A percentile compares a stretch with the other conserved stretches of the same genome.
These are phyloP conservation scores for Physocephala rufipes DNA, from an alignment of 2,888 invertebrate species.

Conservation along the genomic window DNA sequence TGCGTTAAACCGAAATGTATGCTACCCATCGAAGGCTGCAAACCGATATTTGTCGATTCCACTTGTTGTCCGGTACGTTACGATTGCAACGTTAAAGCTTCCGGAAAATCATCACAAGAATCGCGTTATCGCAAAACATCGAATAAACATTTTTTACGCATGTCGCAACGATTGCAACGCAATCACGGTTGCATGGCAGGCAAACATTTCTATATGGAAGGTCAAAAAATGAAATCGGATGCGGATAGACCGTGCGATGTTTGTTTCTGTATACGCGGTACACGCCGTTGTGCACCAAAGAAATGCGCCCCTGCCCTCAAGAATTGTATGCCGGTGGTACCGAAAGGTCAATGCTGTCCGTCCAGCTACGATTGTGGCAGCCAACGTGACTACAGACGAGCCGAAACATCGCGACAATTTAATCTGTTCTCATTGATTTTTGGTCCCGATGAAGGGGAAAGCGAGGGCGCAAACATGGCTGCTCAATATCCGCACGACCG, in stretches of 20 bases:
- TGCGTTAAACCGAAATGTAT: constrained; percentile 85
- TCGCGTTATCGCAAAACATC: constrained; percentile 59
- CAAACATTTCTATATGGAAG: constrained; percentile 73
- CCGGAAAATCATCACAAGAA: constrained; percentile 60
- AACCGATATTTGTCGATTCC: constrained; percentile 65
- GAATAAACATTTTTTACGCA: constrained; percentile 62
- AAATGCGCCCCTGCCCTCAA: constrained; percentile 79
- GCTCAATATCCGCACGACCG: constrained; percentile 57
- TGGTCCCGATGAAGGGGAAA: constrained; percentile 56
- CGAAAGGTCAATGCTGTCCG: constrained; percentile 83
- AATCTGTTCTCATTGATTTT: constrained; percentile 62
- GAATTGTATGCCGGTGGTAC: constrained; percentile 80
- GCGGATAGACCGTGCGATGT: constrained; percentile 71
- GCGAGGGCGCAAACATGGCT: constrained; percentile 46
- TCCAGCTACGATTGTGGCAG: constrained; percentile 83
- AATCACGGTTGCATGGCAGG: constrained; percentile 71
- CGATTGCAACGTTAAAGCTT: constrained; percentile 70
- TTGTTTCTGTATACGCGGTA: constrained; percentile 82
- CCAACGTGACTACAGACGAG: constrained; percentile 62
- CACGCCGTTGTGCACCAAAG: constrained; percentile 77
- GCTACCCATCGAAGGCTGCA: constrained; percentile 74
- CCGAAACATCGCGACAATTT: constrained; percentile 60
- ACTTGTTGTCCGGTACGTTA: constrained; percentile 84
- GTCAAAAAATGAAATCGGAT: constrained; percentile 73
- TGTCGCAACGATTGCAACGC: constrained; percentile 60